Base-by-base conservation (phyloP, 1,140 invertebrate genomes). In the Cotesia glomerata region DNA sequence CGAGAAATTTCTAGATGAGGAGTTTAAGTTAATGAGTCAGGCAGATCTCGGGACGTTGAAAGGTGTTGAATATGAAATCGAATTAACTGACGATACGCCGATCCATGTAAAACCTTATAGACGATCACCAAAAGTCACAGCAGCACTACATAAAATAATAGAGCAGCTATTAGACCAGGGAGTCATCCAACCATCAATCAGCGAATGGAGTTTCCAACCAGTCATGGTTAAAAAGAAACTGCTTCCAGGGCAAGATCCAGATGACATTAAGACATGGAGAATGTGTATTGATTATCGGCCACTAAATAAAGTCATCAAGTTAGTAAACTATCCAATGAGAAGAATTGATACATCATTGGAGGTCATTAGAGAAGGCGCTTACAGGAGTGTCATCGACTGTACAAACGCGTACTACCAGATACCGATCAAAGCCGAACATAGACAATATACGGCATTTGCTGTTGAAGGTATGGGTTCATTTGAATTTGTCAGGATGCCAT, bases 211-310 rank as follows among this genome's bases (percentile, higher is more conserved):
- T n/a, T 54, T 54, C 52, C 52, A 54, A n/a, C 52, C 36, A 39
- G 36, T 39, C 7, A 59, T 59, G 16, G 58, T 59, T 4, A 59
- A 59, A 13, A 59, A 59, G 16, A 59, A 59, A 26, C 26, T 59
- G 3, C 16, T 26, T 5, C 58, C 14, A 56, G 54, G 54, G 54
- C 54, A 56, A 56, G 54, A 56, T 7, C 5, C 11, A 14, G 18
- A 56, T 5, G 58, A 59, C 8, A 59, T 59, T 5, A 59, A 18
- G 9, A 26, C 58, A 3, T 59, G 58, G 58, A 59, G 58, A 59
- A 59, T 59, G 58, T 59, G 58, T 13, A 59, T 59, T 13, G 58
- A 59, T 26, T 59, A 59, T 18, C 18, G 58, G 13, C 58, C 58
- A 32, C 26, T 59, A 1, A 59, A 59, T 18, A 59, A 59, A 18